Percentiles rank a stretch among this genome's conserved stretches.
Conservation (phyloP, 2,888 invertebrate species). For the Coecobrya sp. region DNA sequence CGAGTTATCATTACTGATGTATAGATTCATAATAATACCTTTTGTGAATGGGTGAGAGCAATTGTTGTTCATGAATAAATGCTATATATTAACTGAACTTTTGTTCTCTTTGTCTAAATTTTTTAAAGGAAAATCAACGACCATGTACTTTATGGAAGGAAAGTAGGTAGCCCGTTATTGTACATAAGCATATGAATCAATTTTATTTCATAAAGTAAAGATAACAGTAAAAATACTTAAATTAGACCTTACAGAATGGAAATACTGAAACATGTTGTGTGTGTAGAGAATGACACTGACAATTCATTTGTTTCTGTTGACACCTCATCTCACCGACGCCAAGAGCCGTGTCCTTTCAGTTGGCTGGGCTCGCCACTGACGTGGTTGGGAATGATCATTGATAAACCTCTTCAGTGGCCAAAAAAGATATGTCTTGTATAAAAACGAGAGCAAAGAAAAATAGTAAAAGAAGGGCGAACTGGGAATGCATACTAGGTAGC, state of each 20-base stretch:
- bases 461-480: constrained; percentile 82
- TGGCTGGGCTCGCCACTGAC: neutral
- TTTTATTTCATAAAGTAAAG: neutral
- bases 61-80: constrained; percentile 40
- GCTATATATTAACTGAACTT: neutral
- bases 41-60: neutral
- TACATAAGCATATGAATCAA: too few species aligned
- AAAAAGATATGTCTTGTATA: constrained; percentile 77
- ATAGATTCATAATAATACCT: neutral
- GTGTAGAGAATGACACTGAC: neutral
- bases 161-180: too few species aligned
- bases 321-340: constrained; percentile 52
- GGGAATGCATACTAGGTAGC: constrained; percentile 77
- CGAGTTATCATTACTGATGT: neutral
- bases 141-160: neutral
- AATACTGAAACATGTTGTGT: constrained; percentile 46
- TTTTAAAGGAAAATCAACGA: neutral
- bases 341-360: constrained; percentile 75
- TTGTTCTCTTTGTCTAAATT: neutral
- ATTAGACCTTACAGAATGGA: neutral
- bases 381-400: constrained; percentile 74
- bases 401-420: constrained; percentile 82
- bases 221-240: constrained; percentile 2
- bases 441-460: constrained; percentile 64
- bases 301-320: neutral